Percentiles rank a stretch among this genome's conserved stretches.
These are phyloP conservation scores for Callorhinus ursinus DNA, from an alignment of 2,113 vertebrate species.

Conservation along the genomic window DNA sequence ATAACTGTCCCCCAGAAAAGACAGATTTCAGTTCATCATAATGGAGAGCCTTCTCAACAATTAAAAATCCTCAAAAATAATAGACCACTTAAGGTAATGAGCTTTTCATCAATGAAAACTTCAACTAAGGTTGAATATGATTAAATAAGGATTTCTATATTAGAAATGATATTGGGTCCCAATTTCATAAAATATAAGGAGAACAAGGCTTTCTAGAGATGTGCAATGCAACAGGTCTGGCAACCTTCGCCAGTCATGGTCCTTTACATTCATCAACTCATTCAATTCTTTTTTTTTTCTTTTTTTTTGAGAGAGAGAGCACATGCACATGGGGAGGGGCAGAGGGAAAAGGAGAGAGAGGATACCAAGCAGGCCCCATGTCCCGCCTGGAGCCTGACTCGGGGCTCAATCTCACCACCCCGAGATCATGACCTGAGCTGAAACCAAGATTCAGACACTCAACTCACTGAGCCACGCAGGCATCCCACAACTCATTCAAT, in stretches of 20 bases:
- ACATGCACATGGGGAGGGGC: not conserved
- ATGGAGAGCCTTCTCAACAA: not conserved
- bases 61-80: conserved; percentile 30
- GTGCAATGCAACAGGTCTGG: not conserved
- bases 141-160: not conserved
- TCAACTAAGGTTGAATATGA: not conserved
- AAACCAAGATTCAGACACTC: not conserved
- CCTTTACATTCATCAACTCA: not conserved
- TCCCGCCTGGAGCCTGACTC: not conserved
- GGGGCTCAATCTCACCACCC: not conserved
- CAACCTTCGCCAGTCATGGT: not conserved
- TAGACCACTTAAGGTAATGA: not conserved
- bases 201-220: not conserved
- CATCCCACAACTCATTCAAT: not conserved
- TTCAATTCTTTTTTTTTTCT: not conserved
- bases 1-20: conserved; percentile 53
- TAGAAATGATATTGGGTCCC: not conserved
- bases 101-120: not conserved
- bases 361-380: not conserved
- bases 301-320: not conserved
- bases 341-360: not conserved
- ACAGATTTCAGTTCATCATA: not conserved
- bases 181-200: not conserved
- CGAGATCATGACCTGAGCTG: not conserved
- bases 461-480: not conserved